phyloP scores from a whole-genome alignment of 2,113 vertebrate genomes.

The Planiliza haematocheilus region DNA sequence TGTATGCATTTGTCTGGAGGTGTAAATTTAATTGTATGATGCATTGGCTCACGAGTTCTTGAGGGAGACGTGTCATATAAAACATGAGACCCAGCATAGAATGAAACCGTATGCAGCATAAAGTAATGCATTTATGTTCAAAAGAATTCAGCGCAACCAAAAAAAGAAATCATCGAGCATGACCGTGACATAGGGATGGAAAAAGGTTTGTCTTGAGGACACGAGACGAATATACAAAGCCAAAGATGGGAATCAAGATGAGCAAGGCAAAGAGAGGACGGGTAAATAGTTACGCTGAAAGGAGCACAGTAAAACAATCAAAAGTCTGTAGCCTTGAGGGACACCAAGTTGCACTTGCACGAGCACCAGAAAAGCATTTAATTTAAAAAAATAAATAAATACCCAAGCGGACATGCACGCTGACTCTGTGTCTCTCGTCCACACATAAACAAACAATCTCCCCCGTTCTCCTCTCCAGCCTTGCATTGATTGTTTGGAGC shows the following conservation, averaged over 20 bases:
- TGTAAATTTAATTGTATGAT: neutral
- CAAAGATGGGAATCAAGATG: no score
- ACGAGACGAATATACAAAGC: no score
- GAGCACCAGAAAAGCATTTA: slow-evolving; percentile 23
- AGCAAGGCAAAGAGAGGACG: neutral
- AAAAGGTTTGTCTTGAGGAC: no score
- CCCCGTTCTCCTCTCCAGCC: slow-evolving; percentile 26
- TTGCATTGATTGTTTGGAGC: slow-evolving; percentile 67
- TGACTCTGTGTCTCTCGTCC: slow-evolving; percentile 4
- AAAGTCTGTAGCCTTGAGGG: slow-evolving; percentile 1
- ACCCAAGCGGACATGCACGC: neutral
- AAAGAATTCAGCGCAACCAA: no score
- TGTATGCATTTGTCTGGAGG: neutral
- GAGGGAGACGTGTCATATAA: neutral
- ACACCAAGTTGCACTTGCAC: neutral
- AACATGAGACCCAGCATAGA: neutral
- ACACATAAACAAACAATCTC: slow-evolving; percentile 34
- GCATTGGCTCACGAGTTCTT: neutral
- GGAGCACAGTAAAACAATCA: neutral
- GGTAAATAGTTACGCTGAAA: neutral
- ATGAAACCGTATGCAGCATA: neutral
- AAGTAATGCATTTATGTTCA: neutral
- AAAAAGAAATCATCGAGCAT: no score
- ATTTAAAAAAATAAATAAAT: slow-evolving; percentile 7
- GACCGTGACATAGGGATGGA: no score